A percentile compares a stretch with the other conserved stretches of the same genome.
phyloP scores from a whole-genome alignment of 2,797 vertebrate genomes.

The Syndactyla subalaris region DNA sequence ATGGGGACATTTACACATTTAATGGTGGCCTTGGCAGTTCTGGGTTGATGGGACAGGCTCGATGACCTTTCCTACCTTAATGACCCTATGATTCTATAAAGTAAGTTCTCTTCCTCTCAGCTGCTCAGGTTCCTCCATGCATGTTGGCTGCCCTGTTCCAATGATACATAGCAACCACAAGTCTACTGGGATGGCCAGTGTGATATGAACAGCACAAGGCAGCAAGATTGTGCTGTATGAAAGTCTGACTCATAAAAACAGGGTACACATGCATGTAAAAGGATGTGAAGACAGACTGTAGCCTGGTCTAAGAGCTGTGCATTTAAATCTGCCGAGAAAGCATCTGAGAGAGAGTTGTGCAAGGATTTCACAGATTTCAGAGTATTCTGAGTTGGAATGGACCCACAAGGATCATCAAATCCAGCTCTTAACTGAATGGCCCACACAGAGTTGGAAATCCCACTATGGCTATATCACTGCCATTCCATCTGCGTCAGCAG shows the following conservation, averaged over 20 bases:
- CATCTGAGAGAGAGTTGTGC: background rate
- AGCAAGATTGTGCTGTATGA: background rate
- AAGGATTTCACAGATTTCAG: background rate
- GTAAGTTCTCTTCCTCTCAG: background rate
- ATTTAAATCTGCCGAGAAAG: background rate
- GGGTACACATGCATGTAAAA: background rate
- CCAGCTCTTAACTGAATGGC: background rate
- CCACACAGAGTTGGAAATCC: background rate
- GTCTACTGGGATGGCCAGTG: background rate
- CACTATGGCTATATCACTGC: fast-evolving
- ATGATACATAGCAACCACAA: background rate
- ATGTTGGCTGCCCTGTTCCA: background rate
- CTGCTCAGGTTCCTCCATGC: background rate
- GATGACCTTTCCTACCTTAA: background rate
- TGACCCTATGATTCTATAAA: background rate
- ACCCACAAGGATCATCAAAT: background rate
- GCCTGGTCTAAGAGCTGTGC: background rate
- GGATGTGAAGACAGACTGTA: background rate
- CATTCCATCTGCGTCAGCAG: background rate
- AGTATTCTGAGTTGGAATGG: background rate
- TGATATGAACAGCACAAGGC: background rate
- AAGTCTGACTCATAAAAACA: background rate
- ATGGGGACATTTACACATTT: background rate
- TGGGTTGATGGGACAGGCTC: background rate
- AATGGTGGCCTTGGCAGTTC: background rate